Evolutionary conservation across 2,888 invertebrate species (phyloP).

Genomic region (Cordilura impudica): DNA sequence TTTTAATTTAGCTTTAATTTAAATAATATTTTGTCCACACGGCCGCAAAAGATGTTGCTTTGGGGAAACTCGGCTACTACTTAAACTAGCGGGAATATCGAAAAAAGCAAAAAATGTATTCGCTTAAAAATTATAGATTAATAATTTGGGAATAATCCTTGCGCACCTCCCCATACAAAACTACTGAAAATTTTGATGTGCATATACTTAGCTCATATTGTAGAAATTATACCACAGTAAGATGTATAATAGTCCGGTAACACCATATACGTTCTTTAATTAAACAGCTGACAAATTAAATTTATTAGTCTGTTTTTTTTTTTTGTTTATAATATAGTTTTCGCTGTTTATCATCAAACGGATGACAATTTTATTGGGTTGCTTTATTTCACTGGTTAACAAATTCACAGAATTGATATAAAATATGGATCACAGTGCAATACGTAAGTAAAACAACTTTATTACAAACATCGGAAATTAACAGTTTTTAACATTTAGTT

Average conservation of each 20-base stretch:
- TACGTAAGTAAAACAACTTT: conserved; percentile 55
- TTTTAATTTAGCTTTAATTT: too few relatives aligned
- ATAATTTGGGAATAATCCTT: too few relatives aligned
- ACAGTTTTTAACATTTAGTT: conserved; percentile 58
- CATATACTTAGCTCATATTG: too few relatives aligned
- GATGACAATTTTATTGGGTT: not conserved
- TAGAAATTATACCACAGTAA: too few relatives aligned
- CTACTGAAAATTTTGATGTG: too few relatives aligned
- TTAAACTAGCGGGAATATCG: too few relatives aligned
- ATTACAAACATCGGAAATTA: not conserved
- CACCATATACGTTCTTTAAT: not conserved
- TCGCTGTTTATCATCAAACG: not conserved
- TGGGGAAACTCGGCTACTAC: too few relatives aligned
- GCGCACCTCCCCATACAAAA: too few relatives aligned
- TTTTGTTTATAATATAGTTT: not conserved
- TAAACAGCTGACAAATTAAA: conserved; percentile 7
- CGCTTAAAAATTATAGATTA: too few relatives aligned
- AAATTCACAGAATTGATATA: not conserved
- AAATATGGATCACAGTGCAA: conserved; percentile 61
- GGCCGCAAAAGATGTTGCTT: too few relatives aligned
- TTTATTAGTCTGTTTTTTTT: conserved; percentile 3
- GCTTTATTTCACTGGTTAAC: not conserved
- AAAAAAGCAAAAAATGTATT: too few relatives aligned
- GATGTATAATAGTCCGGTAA: not conserved
- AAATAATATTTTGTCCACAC: too few relatives aligned